These are phyloP conservation scores for Aradophagus sp. DNA, from an alignment of 1,140 invertebrate species.

Conservation along the genomic window DNA sequence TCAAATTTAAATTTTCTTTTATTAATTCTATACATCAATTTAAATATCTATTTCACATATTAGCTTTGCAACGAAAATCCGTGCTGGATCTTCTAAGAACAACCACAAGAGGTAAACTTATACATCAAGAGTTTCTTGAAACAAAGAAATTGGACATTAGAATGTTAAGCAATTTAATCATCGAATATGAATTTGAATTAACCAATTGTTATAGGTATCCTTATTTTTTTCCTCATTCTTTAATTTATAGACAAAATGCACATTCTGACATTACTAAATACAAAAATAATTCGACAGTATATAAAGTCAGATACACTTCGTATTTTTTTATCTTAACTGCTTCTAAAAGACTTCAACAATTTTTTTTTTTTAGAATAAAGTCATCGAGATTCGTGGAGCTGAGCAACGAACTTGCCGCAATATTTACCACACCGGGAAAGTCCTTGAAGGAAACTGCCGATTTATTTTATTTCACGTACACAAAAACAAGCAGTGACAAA, in stretches of 20 bases:
- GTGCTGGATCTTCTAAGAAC: slow-evolving; percentile 16
- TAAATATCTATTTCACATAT: neutral
- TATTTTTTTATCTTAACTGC: slow-evolving; percentile 6
- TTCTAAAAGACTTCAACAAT: no score
- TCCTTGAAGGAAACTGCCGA: neutral
- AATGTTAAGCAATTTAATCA: slow-evolving; percentile 32
- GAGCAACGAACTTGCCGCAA: neutral
- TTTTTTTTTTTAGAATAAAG: slow-evolving; percentile 23
- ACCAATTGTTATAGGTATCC: slow-evolving; percentile 25
- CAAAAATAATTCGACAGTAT: no score
- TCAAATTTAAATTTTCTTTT: slow-evolving; percentile 1
- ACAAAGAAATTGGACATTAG: slow-evolving; percentile 19
- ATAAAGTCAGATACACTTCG: no score
- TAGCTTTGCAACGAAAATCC: slow-evolving; percentile 17
- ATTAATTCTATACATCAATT: slow-evolving; percentile 5
- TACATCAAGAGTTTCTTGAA: slow-evolving; percentile 8
- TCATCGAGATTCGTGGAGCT: slow-evolving; percentile 12
- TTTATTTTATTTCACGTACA: slow-evolving; percentile 12
- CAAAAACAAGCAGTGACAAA: slow-evolving; percentile 6
- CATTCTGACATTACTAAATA: no score
- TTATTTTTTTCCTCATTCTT: slow-evolving; percentile 5
- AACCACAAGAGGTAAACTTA: slow-evolving; percentile 22
- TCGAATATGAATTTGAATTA: slow-evolving; percentile 33
- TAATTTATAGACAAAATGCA: slow-evolving; percentile 2
- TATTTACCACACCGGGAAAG: slow-evolving; percentile 4